These are phyloP conservation scores for Uropetala carovei DNA, from an alignment of 2,888 invertebrate species.

Conservation along the genomic window DNA sequence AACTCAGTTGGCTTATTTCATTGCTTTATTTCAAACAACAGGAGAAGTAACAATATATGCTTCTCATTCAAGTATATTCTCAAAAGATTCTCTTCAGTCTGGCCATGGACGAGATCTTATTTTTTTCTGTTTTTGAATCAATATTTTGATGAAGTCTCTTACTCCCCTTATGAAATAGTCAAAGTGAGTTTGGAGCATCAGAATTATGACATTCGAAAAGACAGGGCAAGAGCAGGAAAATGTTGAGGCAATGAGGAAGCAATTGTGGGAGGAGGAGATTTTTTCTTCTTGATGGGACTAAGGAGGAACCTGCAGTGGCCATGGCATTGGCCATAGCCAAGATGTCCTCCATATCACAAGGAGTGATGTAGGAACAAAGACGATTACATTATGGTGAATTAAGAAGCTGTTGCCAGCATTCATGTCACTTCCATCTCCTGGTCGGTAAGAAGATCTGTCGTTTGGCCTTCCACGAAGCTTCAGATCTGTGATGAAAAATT, in stretches of 20 bases:
- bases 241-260: slow-evolving; percentile 35
- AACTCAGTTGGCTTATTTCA: neutral
- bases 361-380: slow-evolving; percentile 34
- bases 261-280: slow-evolving; percentile 28
- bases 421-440: slow-evolving; percentile 47
- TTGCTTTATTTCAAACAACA: slow-evolving; percentile 43
- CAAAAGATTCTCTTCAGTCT: neutral
- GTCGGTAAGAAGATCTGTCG: slow-evolving; percentile 52
- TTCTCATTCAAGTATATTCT: neutral
- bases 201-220: slow-evolving; percentile 20
- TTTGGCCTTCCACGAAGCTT: slow-evolving; percentile 43
- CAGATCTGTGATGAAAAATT: slow-evolving; percentile 14
- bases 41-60: slow-evolving; percentile 23
- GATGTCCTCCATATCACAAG: slow-evolving; percentile 42
- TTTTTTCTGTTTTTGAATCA: slow-evolving; percentile 29
- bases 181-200: neutral
- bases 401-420: neutral
- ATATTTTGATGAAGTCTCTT: slow-evolving; percentile 5
- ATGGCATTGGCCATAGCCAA: slow-evolving; percentile 53
- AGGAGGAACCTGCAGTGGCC: slow-evolving; percentile 47
- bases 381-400: neutral
- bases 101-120: slow-evolving; percentile 35
- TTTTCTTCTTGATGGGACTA: slow-evolving; percentile 8
- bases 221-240: slow-evolving; percentile 2
- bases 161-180: neutral